Percentiles rank a stretch among this genome's conserved stretches.
phyloP scores from a whole-genome alignment of 2,888 invertebrate genomes.

The Ophioninae sp. region DNA sequence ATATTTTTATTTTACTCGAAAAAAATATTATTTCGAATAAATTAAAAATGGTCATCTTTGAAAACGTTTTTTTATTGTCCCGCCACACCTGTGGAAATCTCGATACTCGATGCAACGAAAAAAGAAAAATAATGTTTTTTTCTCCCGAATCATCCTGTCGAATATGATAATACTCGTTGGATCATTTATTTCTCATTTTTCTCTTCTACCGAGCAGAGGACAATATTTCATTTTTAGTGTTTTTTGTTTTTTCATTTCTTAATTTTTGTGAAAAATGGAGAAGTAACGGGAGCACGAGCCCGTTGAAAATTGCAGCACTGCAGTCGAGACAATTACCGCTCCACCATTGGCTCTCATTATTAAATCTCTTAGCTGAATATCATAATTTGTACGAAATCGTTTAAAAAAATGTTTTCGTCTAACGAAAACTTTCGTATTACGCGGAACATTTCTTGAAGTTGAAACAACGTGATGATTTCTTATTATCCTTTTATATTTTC shows the following conservation, averaged over 20 bases:
- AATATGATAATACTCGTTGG: neutral
- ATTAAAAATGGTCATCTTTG: neutral
- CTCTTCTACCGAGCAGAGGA: constrained; percentile 47
- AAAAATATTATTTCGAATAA: no score
- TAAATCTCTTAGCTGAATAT: constrained; percentile 75
- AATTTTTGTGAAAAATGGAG: constrained; percentile 29
- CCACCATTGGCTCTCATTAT: constrained; percentile 81
- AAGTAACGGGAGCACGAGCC: constrained; percentile 64
- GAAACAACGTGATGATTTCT: neutral
- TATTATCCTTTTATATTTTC: neutral
- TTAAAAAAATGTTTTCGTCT: constrained; percentile 3
- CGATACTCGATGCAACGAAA: neutral
- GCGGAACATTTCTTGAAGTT: neutral
- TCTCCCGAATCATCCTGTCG: neutral
- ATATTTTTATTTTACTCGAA: no score
- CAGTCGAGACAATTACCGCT: constrained; percentile 80
- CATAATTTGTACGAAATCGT: constrained; percentile 22
- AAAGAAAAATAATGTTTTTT: neutral
- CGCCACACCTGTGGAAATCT: neutral
- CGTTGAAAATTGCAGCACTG: constrained; percentile 72
- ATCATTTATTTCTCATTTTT: constrained; percentile 10
- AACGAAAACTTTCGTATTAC: neutral
- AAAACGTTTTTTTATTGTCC: neutral
- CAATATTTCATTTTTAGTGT: neutral
- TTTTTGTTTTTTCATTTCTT: constrained; percentile 23